phyloP scores from a whole-genome alignment of 1,140 invertebrate genomes.

The Lepidurus arcticus region DNA sequence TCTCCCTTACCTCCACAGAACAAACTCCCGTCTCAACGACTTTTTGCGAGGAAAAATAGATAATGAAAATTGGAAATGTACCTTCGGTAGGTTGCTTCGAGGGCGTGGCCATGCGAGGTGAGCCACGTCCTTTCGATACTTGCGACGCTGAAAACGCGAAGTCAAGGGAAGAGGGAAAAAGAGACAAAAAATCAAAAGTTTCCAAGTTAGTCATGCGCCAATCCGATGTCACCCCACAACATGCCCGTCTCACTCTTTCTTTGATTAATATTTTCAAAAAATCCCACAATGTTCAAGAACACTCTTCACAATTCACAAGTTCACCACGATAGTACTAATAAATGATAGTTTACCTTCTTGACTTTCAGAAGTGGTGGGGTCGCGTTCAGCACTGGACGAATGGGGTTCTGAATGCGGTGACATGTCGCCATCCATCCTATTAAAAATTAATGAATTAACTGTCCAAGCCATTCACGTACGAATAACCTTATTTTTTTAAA shows the following conservation, averaged over 20 bases:
- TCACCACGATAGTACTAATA: not conserved
- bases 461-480: not conserved
- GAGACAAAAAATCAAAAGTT: not conserved
- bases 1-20: not conserved
- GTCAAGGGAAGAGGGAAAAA: not conserved
- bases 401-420: slow-evolving; percentile 33
- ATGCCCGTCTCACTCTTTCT: not conserved
- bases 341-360: slow-evolving; percentile 32
- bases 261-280: not conserved
- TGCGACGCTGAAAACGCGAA: slow-evolving; percentile 15
- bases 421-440: slow-evolving; percentile 33
- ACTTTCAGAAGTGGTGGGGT: slow-evolving; percentile 31
- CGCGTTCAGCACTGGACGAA: slow-evolving; percentile 32
- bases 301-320: slow-evolving; percentile 8
- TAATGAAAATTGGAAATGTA: not conserved
- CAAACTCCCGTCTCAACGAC: not conserved
- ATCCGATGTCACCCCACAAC: not conserved
- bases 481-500: not conserved
- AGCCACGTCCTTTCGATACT: slow-evolving; percentile 2
- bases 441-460: slow-evolving; percentile 19
- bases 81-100: slow-evolving; percentile 10
- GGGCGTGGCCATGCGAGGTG: slow-evolving; percentile 2
- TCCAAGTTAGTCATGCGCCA: not conserved
- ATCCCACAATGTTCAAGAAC: not conserved
- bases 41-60: not conserved